Base-by-base conservation (phyloP, 1,140 invertebrate genomes). In the Paralvinella palmiformis region DNA sequence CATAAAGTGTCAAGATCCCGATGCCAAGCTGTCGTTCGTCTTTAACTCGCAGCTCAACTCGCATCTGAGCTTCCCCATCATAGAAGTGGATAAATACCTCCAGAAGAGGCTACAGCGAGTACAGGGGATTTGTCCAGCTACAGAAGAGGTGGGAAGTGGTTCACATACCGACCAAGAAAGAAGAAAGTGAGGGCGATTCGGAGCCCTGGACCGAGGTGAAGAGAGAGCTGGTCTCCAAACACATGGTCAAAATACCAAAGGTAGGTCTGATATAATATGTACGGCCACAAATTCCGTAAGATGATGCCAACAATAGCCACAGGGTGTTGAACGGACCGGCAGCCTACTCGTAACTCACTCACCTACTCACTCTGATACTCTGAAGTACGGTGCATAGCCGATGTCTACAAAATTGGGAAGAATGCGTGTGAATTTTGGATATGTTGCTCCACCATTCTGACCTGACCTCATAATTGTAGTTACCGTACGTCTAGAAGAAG, bases 91-190 rank as follows among this genome's bases (percentile, higher is more conserved):
- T 56, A 70, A 69, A 53, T 78, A 73, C 53, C 65, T 78, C 20
- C 74, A 78, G 64, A 73, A 70, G 61, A 75, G n/a, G 72, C 60
- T 78, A 76, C 36, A 63, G 65, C 24, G 68, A 73, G 6, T 78
- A 66, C 65, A 37, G 41, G 31, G 58, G 58, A 10, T 60, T 60
- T 33, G 58, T 60, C 13, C 58, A 41, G 22, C 36, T 60, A 4
- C 1, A 41, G n/a, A 24, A 33, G 24, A 57, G 33, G 55, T 22
- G 24, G 24, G 33, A 57, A 32, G 33, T 36, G 27, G 29, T 33
- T 5, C 27, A n/a, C 24, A 24, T 31, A 24, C 36, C 13, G 58
- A 27, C 58, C 7, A 22, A 41, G 58, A 60, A 45, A 37, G n/a
- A 41, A n/a, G 58, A 60, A 1, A 37, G n/a, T 24, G 58, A 33